Percentiles rank a stretch among this genome's conserved stretches.
These are phyloP conservation scores for Neosilurus mollespiculum DNA, from an alignment of 2,797 vertebrate genomes.

Conservation along the genomic window DNA sequence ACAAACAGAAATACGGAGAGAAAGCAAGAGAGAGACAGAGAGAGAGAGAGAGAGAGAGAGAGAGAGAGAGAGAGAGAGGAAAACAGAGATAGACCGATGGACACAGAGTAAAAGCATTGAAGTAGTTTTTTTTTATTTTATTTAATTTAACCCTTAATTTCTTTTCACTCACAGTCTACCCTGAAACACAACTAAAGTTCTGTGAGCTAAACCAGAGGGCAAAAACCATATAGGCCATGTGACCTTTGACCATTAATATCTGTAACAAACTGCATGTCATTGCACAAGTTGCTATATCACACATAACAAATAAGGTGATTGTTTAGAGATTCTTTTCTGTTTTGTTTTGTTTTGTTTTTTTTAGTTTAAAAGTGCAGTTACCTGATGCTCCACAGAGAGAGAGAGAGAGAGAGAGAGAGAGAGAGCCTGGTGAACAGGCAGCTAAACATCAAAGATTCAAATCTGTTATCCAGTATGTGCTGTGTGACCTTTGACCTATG, in stretches of 20 bases:
- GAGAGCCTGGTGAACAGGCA: not conserved
- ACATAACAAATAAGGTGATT: not conserved
- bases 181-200: not conserved
- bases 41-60: too few relatives aligned
- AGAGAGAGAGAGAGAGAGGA: constrained; percentile 13
- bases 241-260: constrained; percentile 1
- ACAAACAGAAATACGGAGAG: constrained; percentile 12
- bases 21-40: not conserved
- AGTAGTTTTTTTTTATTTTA: not conserved
- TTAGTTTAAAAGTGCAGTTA: not conserved
- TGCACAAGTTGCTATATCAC: not conserved
- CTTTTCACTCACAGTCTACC: not conserved
- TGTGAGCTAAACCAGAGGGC: not conserved
- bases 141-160: not conserved
- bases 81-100: constrained; percentile 4
- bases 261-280: not conserved
- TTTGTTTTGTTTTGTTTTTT: not conserved
- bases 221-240: not conserved
- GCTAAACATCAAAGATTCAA: constrained; percentile 2
- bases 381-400: not conserved
- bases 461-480: constrained; percentile 1
- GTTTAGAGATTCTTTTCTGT: not conserved
- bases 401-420: not conserved
- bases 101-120: not conserved
- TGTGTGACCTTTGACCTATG: constrained; percentile 1